These are phyloP conservation scores for Thymallus thymallus DNA, from an alignment of 2,113 vertebrate genomes.

Conservation along the genomic window DNA sequence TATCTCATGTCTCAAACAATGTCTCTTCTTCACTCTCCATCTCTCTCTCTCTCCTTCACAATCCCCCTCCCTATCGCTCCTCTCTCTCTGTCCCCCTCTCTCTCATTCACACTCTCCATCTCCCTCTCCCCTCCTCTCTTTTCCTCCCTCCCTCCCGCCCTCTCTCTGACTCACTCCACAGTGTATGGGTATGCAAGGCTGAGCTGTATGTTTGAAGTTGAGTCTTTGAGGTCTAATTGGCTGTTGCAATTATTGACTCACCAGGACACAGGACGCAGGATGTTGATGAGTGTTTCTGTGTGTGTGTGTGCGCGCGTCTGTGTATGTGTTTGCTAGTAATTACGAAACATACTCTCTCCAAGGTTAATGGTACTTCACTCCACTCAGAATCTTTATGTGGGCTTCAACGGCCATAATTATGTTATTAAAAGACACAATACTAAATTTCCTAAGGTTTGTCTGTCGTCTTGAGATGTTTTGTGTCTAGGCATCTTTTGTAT, in stretches of 20 bases:
- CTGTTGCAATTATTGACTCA: conserved; percentile 53
- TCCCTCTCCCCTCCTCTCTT: conserved; percentile 37
- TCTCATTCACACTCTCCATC: conserved; percentile 15
- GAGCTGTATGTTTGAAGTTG: conserved; percentile 3
- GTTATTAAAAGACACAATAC: not conserved
- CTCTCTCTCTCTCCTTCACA: not conserved
- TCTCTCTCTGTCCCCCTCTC: conserved; percentile 38
- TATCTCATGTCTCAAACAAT: conserved; percentile 37
- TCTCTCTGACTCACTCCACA: conserved; percentile 38
- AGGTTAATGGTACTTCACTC: not conserved
- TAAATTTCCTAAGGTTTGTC: not conserved
- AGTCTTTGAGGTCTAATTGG: conserved; percentile 33
- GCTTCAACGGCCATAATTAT: not conserved
- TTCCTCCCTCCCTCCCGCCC: conserved; percentile 27
- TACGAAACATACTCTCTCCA: conserved; percentile 15
- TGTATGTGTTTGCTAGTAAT: conserved; percentile 1
- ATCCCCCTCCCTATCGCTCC: conserved; percentile 42
- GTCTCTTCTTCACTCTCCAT: not conserved
- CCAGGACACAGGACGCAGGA: conserved; percentile 50
- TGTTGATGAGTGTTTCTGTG: conserved; percentile 23
- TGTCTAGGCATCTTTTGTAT: not conserved
- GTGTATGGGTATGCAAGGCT: conserved; percentile 22
- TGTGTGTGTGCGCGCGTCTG: too few relatives aligned
- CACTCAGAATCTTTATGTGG: not conserved
- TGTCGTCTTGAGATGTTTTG: not conserved